Base-by-base conservation (phyloP, 2,797 vertebrate genomes). In the Lepilemur ruficaudatus region DNA sequence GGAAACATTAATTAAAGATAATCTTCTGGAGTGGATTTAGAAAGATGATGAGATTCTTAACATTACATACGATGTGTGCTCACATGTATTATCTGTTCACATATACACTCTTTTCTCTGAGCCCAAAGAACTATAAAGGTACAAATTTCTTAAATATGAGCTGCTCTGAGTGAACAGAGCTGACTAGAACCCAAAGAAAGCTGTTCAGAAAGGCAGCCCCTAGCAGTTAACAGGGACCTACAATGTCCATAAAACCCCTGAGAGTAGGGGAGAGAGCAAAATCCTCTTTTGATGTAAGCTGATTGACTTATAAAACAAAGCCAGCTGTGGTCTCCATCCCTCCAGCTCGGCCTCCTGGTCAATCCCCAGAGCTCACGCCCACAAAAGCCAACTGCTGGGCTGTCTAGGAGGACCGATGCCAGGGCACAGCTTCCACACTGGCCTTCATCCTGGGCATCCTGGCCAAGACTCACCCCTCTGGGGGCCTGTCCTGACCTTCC, bases 371-470 rank as follows among this genome's bases (percentile, higher is more conserved):
- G 65, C 32, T 78, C n/a, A 2, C 2, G 5, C 3, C 7, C 20
- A 7, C 14, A 28, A 46, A 25, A 72, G 0, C 0, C 2, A 11
- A 9, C 1, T 35, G 43, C 0, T 20, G 12, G 43, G 38, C 3
- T 17, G 38, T 85, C 63, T 7, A 20, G 35, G 28, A 67, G 70
- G 65, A 9, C 22, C 30, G 0, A 17, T 8, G 30, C 63, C 28
- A 41, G 1, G 17, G 35, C 14, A 48, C 1, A 2, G 41, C 12
- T n/a, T 17, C 2, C 7, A 3, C 30, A 23, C 70, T 9, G 14
- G 8, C n/a, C 43, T 65, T 20, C 18, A 57, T 43, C 48, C 70
- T 12, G 4, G 76, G 35, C 0, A 2, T 32, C 41, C 7, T n/a
- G 2, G 63, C n/a, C 55, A 59, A 15, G 86, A 57, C 48, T 73